These are phyloP conservation scores for Avahi laniger DNA, from an alignment of 2,797 vertebrate genomes.

Conservation along the genomic window DNA sequence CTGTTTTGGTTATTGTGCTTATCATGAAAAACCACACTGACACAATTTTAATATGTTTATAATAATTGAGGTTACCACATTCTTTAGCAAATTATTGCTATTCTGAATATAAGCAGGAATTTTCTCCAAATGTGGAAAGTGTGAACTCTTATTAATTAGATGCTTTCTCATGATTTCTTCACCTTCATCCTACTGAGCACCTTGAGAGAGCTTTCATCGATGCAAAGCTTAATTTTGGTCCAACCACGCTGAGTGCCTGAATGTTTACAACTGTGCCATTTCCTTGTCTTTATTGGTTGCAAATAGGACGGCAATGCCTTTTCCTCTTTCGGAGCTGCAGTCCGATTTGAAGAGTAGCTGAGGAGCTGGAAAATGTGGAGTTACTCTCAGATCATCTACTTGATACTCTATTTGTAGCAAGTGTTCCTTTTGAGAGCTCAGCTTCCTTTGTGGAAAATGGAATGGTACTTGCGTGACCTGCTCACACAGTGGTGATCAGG, in stretches of 20 bases:
- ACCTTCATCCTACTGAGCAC: background rate
- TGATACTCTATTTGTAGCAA: background rate
- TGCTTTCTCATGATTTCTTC: slow-evolving; percentile 33
- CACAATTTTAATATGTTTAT: slow-evolving; percentile 42
- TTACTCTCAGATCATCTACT: background rate
- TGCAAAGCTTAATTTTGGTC: background rate
- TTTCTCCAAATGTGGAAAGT: slow-evolving; percentile 31
- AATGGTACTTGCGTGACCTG: background rate
- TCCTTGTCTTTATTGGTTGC: background rate
- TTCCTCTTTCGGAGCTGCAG: background rate
- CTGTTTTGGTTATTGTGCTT: background rate
- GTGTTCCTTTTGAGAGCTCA: background rate
- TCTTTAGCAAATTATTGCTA: slow-evolving; percentile 14
- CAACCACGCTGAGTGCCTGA: background rate
- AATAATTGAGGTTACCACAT: slow-evolving; percentile 39
- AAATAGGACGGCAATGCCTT: background rate
- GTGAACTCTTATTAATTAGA: slow-evolving; percentile 30
- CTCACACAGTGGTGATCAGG: background rate
- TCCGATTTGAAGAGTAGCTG: background rate
- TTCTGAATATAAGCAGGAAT: slow-evolving; percentile 5
- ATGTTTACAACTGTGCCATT: background rate
- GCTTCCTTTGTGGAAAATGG: background rate
- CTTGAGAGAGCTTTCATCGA: background rate
- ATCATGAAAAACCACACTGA: background rate
- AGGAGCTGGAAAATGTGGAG: background rate